These are phyloP conservation scores for Villa cingulata DNA, from an alignment of 2,888 invertebrate genomes.

Conservation along the genomic window DNA sequence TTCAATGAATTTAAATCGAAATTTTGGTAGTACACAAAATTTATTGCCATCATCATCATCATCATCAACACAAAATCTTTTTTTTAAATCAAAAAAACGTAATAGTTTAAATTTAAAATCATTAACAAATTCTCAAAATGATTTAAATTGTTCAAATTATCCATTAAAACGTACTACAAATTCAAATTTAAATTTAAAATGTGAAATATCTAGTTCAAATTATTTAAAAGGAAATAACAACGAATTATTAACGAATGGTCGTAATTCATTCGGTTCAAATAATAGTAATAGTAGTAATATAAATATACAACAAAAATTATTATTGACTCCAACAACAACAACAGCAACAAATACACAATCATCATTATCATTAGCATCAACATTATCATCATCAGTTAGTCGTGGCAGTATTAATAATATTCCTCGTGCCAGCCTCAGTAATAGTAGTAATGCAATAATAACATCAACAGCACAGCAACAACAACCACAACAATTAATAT, in stretches of 20 bases:
- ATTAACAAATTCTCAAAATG: neutral
- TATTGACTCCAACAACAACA: neutral
- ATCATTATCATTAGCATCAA: constrained; percentile 14
- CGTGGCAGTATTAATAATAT: constrained; percentile 27
- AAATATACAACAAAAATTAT: constrained; percentile 7
- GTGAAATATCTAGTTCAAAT: constrained; percentile 23
- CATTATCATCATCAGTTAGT: constrained; percentile 3
- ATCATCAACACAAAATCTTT: neutral
- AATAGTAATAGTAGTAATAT: constrained; percentile 12
- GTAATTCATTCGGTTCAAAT: constrained; percentile 11
- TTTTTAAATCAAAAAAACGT: constrained; percentile 30
- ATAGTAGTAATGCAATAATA: too few species aligned
- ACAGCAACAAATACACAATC: constrained; percentile 15
- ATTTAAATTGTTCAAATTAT: constrained; percentile 5
- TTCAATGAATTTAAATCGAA: constrained; percentile 28
- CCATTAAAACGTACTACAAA: constrained; percentile 24
- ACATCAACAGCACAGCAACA: too few species aligned
- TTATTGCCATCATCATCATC: constrained; percentile 22
- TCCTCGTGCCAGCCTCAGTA: constrained; percentile 30
- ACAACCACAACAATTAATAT: constrained; percentile 6
- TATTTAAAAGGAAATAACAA: constrained; percentile 14
- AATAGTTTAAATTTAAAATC: constrained; percentile 32
- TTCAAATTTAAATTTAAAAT: constrained; percentile 31
- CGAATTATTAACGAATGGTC: neutral
- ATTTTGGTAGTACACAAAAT: constrained; percentile 36